phyloP scores from a whole-genome alignment of 2,113 vertebrate genomes.

The Tenrec ecaudatus region DNA sequence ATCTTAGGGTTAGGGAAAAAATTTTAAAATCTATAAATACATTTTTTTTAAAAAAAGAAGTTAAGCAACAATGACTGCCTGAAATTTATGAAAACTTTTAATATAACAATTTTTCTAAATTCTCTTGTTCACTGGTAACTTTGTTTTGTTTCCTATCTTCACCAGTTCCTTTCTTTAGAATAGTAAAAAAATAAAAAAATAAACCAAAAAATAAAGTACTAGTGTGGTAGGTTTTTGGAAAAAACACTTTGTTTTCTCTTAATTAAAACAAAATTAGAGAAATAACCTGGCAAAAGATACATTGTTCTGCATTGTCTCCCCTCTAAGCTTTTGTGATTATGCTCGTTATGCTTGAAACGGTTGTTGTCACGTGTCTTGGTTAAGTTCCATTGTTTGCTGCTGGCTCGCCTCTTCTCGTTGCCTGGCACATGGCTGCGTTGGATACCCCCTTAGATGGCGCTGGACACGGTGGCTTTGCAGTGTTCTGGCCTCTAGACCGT shows the following conservation, averaged over 20 bases:
- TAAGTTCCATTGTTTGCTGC: background rate
- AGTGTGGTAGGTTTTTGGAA: background rate
- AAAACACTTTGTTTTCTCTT: background rate
- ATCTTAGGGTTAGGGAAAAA: too few species aligned
- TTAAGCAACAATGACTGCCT: slow-evolving; percentile 38
- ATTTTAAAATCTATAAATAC: too few species aligned
- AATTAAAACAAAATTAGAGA: background rate
- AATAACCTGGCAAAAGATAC: background rate
- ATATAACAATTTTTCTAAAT: background rate
- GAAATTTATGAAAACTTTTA: background rate
- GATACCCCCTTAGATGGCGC: background rate
- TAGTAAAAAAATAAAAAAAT: slow-evolving; percentile 49
- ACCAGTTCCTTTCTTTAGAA: background rate
- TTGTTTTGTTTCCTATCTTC: background rate
- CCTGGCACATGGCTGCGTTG: background rate
- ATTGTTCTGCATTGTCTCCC: background rate
- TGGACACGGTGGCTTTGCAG: background rate
- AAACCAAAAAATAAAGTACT: background rate
- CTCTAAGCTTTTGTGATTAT: background rate
- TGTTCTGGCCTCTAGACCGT: background rate
- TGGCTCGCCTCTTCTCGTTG: background rate
- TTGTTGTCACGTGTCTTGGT: background rate
- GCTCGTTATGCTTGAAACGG: background rate
- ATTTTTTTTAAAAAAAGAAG: slow-evolving; percentile 75
- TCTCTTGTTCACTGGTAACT: background rate